Base-by-base conservation (phyloP, 1,140 invertebrate species). In the Pristionchus pacificus region DNA sequence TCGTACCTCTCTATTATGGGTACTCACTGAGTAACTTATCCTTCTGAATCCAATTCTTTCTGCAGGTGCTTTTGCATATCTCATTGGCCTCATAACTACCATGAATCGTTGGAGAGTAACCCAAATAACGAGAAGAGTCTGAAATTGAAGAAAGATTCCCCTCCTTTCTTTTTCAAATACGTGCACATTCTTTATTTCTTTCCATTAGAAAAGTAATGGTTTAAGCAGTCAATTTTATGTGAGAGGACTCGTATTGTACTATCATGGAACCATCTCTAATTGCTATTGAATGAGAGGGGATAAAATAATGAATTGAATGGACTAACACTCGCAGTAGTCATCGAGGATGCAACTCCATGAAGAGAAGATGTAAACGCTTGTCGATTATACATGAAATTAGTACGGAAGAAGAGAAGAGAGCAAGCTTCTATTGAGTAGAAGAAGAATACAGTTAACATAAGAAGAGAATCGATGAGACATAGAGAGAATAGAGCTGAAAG, bases 371-470 rank as follows among this genome's bases (percentile, higher is more conserved):
- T 73, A 29, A 73, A 73, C 15, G 69, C 65, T 63, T 73, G 71
- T 59, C 68, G 69, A 58, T 68, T 59, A 57, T 64, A 75, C 74
- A 75, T 75, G 29, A 75, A 74, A 57, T 75, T 75, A 25, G 71
- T 62, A 10, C 60, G 27, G 24, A 64, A 63, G 66, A 68, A 67
- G 32, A 75, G 63, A 59, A 73, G 15, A 6, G 65, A 64, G 24
- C 68, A 63, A 13, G 74, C 74, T 61, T 75, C 74, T 24, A 75
- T 65, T 59, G 65, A 77, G 58, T 75, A 75, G 64, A 75, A 73
- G 24, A 71, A 31, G 33, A 75, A 72, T 15, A 75, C 74, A 29
- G 74, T 68, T 57, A 75, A 55, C 60, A 75, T 72, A 15, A 73
- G 70, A 13, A 72, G 32, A 0, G 65, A 68, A 32, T 75, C 74